Percentiles rank a stretch among this genome's conserved stretches.
Conservation (phyloP, 2,113 vertebrate genomes). For the Microtus richardsoni region DNA sequence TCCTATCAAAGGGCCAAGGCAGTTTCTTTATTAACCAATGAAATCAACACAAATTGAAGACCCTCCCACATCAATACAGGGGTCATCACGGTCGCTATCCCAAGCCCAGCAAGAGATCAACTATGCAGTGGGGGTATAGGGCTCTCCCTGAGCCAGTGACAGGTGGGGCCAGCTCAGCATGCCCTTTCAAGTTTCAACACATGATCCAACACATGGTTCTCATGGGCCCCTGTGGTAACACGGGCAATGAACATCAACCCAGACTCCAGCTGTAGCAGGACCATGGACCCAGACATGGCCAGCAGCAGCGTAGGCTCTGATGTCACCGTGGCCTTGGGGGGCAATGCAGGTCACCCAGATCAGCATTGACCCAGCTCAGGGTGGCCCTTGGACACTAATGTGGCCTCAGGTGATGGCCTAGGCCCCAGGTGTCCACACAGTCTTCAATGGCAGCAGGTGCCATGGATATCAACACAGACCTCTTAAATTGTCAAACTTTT, state of each 20-base stretch:
- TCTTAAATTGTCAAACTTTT: not conserved
- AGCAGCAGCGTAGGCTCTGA: not conserved
- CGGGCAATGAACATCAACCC: not conserved
- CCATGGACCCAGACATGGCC: not conserved
- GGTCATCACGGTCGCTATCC: not conserved
- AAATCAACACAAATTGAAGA: too few relatives aligned
- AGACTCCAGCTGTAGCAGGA: not conserved
- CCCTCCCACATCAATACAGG: too few relatives aligned
- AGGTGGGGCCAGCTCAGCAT: too few relatives aligned
- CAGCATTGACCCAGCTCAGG: not conserved
- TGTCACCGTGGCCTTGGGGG: not conserved
- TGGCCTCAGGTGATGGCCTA: not conserved
- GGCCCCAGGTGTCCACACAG: too few relatives aligned
- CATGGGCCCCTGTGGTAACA: not conserved
- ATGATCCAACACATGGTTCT: not conserved
- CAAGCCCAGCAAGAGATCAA: not conserved
- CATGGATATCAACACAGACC: not conserved
- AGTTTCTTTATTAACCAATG: too few relatives aligned
- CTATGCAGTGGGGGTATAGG: too few relatives aligned
- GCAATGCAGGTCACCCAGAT: not conserved
- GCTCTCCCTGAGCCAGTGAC: not conserved
- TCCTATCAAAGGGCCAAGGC: too few relatives aligned
- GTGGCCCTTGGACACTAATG: not conserved
- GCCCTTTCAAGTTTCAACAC: not conserved
- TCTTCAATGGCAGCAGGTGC: not conserved